Evolutionary conservation across 2,113 vertebrate genomes (phyloP).

Genomic region (Gopherus evgoodei): DNA sequence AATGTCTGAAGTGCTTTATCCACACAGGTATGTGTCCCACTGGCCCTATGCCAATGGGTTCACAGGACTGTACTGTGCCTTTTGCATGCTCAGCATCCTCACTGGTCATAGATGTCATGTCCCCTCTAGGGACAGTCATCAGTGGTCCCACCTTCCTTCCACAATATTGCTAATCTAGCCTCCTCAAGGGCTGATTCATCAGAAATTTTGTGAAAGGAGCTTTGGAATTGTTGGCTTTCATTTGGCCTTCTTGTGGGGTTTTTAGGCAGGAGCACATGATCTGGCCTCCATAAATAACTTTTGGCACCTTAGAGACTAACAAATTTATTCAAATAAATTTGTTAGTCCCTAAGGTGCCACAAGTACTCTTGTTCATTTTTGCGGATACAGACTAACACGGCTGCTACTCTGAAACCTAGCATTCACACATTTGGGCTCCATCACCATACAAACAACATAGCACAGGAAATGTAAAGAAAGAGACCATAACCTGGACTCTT

Average conservation of each 20-base stretch:
- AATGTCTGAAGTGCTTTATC: not conserved
- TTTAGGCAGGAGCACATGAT: not conserved
- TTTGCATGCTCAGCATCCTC: not conserved
- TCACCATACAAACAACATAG: not conserved
- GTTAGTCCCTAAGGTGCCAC: too few relatives aligned
- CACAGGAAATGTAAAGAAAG: not conserved
- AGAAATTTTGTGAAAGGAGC: not conserved
- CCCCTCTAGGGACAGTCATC: fast-evolving
- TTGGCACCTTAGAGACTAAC: too few relatives aligned
- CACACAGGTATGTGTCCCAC: not conserved
- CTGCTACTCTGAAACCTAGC: too few relatives aligned
- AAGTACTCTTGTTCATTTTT: too few relatives aligned
- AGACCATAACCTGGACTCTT: not conserved
- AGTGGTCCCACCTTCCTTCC: not conserved
- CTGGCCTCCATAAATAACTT: not conserved
- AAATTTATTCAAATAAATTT: too few relatives aligned
- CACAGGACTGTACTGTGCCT: not conserved
- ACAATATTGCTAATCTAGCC: fast-evolving
- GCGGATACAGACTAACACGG: too few relatives aligned
- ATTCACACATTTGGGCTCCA: not conserved
- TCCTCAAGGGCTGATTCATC: not conserved
- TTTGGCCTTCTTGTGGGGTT: not conserved
- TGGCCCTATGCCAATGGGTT: not conserved
- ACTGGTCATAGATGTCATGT: not conserved
- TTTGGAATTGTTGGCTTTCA: not conserved